Evolutionary conservation across 2,888 invertebrate species (phyloP), one percentile per base, ranked within the genome.

Genomic region (Boloria selene): DNA sequence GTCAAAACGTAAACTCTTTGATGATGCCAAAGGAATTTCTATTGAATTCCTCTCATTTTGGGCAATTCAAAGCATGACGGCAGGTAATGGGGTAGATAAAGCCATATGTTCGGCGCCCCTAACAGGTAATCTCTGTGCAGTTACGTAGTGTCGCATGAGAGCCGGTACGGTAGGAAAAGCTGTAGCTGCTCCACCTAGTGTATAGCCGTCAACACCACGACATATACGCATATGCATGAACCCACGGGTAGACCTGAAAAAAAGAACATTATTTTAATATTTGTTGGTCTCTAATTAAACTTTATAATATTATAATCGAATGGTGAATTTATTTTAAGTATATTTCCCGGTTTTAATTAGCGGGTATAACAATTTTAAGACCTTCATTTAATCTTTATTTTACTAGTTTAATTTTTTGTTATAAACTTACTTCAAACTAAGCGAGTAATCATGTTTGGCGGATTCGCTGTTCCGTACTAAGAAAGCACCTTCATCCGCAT

Each of bases 221-320:
- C 97, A 97, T 72, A 99, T 98, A 76, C 98, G 95, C 96, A 99
- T 98, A 86, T 99, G 98, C 97, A 99, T 98, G 80, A 98, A 98
- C 59, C 98, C 98, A 80, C 97, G 95, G 62, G 97, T 96, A 82
- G 98, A 98, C 90, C 98, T 98, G 88, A 42, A 93, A 88, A 74
- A 17, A 74, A 71, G 59, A 42, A 26, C 49, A 17, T 44, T 4
- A 22, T 17, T 47, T 31, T 22, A 22, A 17, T 22, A 56, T 54
- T 5, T 18, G 31, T 0, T 3, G 6, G 10, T 1, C 13, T 31
- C 16, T 53, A 10, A 31, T 26, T 10, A 14, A 44, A 18, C 10
- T 16, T 53, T 13, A 16, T 16, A 10, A 38, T 38, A 38, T 10
- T 38, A 38, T 10, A 38, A 0, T 10, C 10, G 10, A 10, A 3